Conservation (phyloP, 2,888 invertebrate species). For the Congeria kusceri region DNA sequence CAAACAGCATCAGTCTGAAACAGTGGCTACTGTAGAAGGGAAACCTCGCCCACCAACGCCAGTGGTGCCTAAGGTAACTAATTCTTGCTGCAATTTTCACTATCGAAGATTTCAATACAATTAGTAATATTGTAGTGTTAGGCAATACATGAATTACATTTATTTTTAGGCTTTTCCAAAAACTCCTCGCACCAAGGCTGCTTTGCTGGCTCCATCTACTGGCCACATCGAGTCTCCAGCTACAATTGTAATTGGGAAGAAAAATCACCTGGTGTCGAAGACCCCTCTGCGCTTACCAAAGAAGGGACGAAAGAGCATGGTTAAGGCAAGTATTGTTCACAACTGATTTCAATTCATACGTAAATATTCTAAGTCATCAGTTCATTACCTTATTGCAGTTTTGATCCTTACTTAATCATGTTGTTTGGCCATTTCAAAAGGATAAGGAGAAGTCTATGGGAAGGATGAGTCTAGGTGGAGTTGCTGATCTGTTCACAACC, state of each 20-base stretch:
- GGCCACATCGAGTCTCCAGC: constrained; percentile 83
- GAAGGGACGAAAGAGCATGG: constrained; percentile 77
- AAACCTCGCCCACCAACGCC: neutral
- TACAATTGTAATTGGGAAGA: constrained; percentile 80
- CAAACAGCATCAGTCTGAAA: no score
- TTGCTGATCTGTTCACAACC: constrained; percentile 67
- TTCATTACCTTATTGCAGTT: no score
- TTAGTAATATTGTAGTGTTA: neutral
- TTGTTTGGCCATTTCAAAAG: constrained; percentile 39
- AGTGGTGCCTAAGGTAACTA: no score
- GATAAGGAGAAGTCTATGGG: constrained; percentile 48
- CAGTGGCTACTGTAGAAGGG: neutral
- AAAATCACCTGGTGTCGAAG: constrained; percentile 54
- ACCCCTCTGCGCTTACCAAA: constrained; percentile 76
- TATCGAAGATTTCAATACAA: no score
- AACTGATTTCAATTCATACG: no score
- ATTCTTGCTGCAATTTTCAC: no score
- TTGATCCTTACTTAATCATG: no score
- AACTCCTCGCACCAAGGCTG: constrained; percentile 78
- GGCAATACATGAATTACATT: neutral
- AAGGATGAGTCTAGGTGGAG: constrained; percentile 64
- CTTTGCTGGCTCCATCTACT: constrained; percentile 77
- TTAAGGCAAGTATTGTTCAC: constrained; percentile 55
- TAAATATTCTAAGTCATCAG: no score
- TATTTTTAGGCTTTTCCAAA: constrained; percentile 68